Evolutionary conservation across 2,797 vertebrate genomes (phyloP).

Genomic region (Scarus forsteni): DNA sequence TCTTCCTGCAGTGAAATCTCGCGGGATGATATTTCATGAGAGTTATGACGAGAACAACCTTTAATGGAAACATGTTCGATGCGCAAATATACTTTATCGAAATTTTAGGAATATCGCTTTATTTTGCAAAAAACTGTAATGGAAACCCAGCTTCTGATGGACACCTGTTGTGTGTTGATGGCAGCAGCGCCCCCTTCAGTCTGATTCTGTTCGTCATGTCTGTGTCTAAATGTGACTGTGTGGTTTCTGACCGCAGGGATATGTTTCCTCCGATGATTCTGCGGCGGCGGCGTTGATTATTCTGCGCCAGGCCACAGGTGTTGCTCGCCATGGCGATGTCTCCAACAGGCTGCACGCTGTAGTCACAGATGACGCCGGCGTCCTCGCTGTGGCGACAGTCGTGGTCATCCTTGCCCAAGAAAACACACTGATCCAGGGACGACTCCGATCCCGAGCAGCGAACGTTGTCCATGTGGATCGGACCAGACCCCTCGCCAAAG

Average conservation of each 20-base stretch:
- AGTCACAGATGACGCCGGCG: slow-evolving; percentile 90
- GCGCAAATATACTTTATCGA: too few relatives aligned
- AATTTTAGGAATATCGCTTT: too few relatives aligned
- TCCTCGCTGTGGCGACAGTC: slow-evolving; percentile 89
- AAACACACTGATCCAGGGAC: slow-evolving; percentile 82
- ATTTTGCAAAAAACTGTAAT: too few relatives aligned
- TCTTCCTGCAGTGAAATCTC: too few relatives aligned
- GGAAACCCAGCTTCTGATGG: too few relatives aligned
- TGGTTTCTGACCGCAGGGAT: slow-evolving; percentile 83
- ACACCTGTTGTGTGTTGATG: too few relatives aligned
- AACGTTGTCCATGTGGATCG: slow-evolving; percentile 87
- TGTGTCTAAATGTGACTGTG: too few relatives aligned
- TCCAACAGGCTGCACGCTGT: slow-evolving; percentile 78
- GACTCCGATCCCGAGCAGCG: slow-evolving; percentile 85
- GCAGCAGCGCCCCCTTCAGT: too few relatives aligned
- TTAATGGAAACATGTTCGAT: too few relatives aligned
- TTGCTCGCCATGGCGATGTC: slow-evolving; percentile 48
- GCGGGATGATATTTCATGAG: too few relatives aligned
- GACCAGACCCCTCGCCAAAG: slow-evolving; percentile 87
- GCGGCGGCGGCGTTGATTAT: slow-evolving; percentile 82
- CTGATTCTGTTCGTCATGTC: too few relatives aligned
- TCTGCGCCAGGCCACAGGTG: slow-evolving; percentile 75
- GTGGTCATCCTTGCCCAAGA: slow-evolving; percentile 69
- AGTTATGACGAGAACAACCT: too few relatives aligned
- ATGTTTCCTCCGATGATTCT: slow-evolving; percentile 91